These are phyloP conservation scores for Aldabrachelys gigantea DNA, from an alignment of 2,113 vertebrate genomes.

Conservation along the genomic window DNA sequence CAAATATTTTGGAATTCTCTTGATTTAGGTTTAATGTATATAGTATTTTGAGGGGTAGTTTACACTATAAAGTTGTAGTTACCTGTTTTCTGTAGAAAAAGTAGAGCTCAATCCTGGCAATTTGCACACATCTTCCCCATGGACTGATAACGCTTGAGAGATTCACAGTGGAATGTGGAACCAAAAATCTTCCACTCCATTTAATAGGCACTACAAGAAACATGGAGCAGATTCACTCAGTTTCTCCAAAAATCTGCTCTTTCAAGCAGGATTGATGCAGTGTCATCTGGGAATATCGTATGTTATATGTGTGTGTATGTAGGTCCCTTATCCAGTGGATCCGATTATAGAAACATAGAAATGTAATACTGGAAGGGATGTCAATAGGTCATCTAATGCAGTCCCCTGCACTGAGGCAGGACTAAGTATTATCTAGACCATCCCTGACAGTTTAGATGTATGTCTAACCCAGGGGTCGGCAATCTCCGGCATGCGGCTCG, in stretches of 20 bases:
- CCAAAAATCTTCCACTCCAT: background rate
- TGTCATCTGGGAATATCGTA: conserved; percentile 12
- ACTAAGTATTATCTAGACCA: no score
- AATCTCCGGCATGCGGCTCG: no score
- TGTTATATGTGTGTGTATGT: conserved; percentile 25
- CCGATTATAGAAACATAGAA: background rate
- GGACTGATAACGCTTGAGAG: background rate
- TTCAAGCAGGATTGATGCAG: conserved; percentile 35
- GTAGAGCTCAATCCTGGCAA: background rate
- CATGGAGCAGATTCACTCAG: background rate
- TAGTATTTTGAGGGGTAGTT: background rate
- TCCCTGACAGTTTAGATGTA: no score
- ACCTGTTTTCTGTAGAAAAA: background rate
- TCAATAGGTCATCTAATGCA: no score
- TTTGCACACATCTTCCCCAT: background rate
- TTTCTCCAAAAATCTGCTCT: conserved; percentile 6
- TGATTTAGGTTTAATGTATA: background rate
- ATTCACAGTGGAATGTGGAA: background rate
- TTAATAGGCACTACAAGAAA: conserved; percentile 53
- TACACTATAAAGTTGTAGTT: background rate
- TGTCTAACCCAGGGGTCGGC: no score
- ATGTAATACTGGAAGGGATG: no score
- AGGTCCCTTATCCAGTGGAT: conserved; percentile 24
- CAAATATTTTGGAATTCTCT: background rate
- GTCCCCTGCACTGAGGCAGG: no score